A percentile compares a stretch with the other conserved stretches of the same genome.
These are phyloP conservation scores for Sebastolobus alascanus DNA, from an alignment of 2,797 vertebrate genomes.

Conservation along the genomic window DNA sequence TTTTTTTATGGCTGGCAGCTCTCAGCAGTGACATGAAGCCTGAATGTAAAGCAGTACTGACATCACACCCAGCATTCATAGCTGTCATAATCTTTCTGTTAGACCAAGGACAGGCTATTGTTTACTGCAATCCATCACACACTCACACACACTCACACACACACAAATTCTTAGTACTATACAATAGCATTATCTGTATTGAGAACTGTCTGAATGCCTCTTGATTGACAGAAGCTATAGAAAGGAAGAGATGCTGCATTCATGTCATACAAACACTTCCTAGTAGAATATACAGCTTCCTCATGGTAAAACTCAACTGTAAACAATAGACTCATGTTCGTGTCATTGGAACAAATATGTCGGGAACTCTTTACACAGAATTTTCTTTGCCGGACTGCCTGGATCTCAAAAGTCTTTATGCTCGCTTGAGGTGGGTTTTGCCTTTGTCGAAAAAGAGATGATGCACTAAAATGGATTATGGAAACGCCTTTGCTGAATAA, in stretches of 20 bases:
- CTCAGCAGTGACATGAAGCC: neutral
- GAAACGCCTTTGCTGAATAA: no score
- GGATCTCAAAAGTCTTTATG: neutral
- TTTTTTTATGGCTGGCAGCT: neutral
- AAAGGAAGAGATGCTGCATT: neutral
- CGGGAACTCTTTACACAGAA: neutral
- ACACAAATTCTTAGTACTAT: neutral
- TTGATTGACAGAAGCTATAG: neutral
- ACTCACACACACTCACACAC: constrained; percentile 1
- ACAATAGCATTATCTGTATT: neutral
- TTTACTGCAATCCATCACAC: constrained; percentile 10
- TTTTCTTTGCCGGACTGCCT: neutral
- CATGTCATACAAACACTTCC: neutral
- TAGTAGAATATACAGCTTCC: neutral
- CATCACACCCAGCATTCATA: constrained; percentile 16
- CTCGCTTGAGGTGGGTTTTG: no score
- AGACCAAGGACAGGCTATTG: constrained; percentile 34
- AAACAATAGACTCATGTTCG: neutral
- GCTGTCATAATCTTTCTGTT: constrained; percentile 25
- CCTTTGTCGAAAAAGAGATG: no score
- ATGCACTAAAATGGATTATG: no score
- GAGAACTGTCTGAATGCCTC: neutral
- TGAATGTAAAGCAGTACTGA: constrained; percentile 12
- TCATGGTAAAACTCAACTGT: neutral
- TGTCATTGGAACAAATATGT: neutral